Conservation (phyloP, 2,888 invertebrate species). For the Lasioglossum marginatum region DNA sequence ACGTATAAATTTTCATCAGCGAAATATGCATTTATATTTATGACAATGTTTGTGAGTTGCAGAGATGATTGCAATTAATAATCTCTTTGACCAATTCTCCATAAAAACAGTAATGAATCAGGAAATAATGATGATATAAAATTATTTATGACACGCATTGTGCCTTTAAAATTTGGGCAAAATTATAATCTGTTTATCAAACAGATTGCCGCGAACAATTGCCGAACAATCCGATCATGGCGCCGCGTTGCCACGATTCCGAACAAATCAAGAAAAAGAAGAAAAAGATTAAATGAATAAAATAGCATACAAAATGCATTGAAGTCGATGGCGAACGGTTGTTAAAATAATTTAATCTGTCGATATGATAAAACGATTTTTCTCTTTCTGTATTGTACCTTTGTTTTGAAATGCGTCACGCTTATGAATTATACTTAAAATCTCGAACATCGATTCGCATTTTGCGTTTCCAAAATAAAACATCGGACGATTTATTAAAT, state of each 20-base stretch:
- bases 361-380: too few relatives aligned
- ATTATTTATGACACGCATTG: background rate
- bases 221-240: too few relatives aligned
- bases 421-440: background rate
- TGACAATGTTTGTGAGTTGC: background rate
- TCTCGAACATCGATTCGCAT: background rate
- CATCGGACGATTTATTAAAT: background rate
- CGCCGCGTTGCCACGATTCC: too few relatives aligned
- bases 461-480: background rate
- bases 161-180: background rate
- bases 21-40: background rate
- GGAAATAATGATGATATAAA: background rate
- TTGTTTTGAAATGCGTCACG: background rate
- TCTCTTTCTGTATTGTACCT: too few relatives aligned
- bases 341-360: background rate
- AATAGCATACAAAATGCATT: too few relatives aligned
- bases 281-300: too few relatives aligned
- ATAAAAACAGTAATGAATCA: background rate
- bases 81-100: background rate
- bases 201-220: too few relatives aligned
- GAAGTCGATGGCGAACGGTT: background rate
- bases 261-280: too few relatives aligned
- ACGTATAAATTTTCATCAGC: background rate
- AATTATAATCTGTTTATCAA: too few relatives aligned
- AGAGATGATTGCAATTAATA: background rate